Evolutionary conservation across 2,113 vertebrate species (phyloP).

Genomic region (Catharus fuscescens): DNA sequence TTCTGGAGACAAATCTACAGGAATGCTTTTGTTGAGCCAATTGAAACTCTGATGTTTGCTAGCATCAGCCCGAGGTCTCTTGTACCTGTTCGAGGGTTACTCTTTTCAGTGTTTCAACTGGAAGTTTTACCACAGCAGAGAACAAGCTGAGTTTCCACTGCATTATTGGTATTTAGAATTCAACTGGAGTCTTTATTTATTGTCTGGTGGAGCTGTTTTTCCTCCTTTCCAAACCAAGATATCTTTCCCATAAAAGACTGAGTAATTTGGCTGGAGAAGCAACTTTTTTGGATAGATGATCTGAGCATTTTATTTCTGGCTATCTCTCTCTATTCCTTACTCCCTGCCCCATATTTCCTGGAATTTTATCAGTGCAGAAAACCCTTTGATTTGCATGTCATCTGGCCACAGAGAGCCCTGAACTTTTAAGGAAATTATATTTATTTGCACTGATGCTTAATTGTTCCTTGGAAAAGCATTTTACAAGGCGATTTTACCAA

Average conservation of each 20-base stretch:
- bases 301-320: slow-evolving; percentile 40
- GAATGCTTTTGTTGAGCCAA: background rate
- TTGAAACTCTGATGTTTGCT: background rate
- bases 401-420: background rate
- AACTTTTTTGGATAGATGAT: background rate
- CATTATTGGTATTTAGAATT: background rate
- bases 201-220: background rate
- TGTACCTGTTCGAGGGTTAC: background rate
- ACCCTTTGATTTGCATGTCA: background rate
- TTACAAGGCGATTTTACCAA: background rate
- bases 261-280: slow-evolving; percentile 28
- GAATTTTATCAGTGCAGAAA: background rate
- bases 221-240: slow-evolving; percentile 7
- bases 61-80: background rate
- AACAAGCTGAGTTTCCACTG: background rate
- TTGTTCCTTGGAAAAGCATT: background rate
- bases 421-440: background rate
- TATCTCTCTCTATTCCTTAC: background rate
- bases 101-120: background rate
- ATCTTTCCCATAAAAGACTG: slow-evolving; percentile 34
- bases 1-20: slow-evolving; percentile 4
- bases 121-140: background rate
- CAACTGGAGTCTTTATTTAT: background rate
- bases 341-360: background rate
- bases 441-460: background rate